Base-by-base conservation (phyloP, 2,888 invertebrate genomes). In the Parelbella ahira region DNA sequence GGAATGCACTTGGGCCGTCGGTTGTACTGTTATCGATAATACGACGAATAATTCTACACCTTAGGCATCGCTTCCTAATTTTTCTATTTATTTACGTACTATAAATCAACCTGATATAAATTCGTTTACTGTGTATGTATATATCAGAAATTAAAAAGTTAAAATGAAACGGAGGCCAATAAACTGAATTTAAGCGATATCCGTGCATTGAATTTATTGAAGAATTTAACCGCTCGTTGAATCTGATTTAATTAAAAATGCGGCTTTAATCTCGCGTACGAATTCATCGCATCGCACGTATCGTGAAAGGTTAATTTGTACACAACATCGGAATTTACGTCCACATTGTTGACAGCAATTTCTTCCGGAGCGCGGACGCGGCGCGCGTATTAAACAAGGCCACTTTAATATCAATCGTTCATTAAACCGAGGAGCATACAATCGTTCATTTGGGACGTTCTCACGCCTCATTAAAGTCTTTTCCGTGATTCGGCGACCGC, bases 391-490 rank as follows among this genome's bases (percentile, higher is more conserved):
- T 77, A 78, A 79, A 75, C 67, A 71, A 64, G 63, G 64, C 68
- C 68, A 76, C 74, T 78, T 68, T 70, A 73, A 67, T 70, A 75
- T 76, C 73, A 79, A 83, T 76, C 83, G 76, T 75, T 86, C 78
- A 82, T 86, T 84, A 86, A 81, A 72, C 59, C 63, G 61, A 68
- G 67, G 69, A 54, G 59, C 53, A 64, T 66, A 86, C 86, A 87
- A 84, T 84, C 84, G 80, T 73, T 87, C 84, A 77, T 87, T 87
- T 84, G 62, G 75, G 74, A 64, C 75, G 73, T 84, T 87, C 87
- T 83, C 87, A 87, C 87, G 84, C 68, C 83, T 87, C 87, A 87
- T 86, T 84, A 84, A 83, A 83, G 86, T 84, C 79, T 86, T 86
- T 83, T 82, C 74, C 79, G 82, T 80, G 75, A 80, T 79, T 78